Evolutionary conservation across 92 coral and sea anemone species (phyloP), one percentile per base, ranked within the genome.

Genomic region (Hydrozoanthus gracilis): DNA sequence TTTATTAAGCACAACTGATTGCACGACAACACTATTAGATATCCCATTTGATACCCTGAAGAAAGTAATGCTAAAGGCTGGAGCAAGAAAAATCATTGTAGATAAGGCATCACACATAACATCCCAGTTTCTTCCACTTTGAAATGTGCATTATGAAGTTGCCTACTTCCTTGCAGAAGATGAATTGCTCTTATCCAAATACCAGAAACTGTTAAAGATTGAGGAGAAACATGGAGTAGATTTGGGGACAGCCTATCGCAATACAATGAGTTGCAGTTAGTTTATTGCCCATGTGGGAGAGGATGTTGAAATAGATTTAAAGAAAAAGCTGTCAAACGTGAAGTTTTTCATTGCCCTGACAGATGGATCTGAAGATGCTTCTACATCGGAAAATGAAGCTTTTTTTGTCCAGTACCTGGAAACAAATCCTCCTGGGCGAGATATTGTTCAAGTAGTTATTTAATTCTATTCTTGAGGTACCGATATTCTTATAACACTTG

Each of bases 121-220:
- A 13, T 2, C 16, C 16, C 4, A 61, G 16, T 6, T 61, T 9
- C 16, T 61, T 13, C 67, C 14, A 9, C 16, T 61, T 61, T 13
- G 2, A 13, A 61, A 9, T n/a, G n/a, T n/a, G n/a, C n/a, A n/a
- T n/a, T n/a, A n/a, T 78, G 94, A 92, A 69, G 87, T 84, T 44
- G 95, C 95, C 12, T 86, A 92, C 80, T 92, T 88, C 87, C 83
- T 89, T 16, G 95, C 95, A 12, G 87, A 92, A 78, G 91, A 89
- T 54, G 92, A 92, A 83, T 39, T 92, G 51, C 91, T 87, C 5
- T 52, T 92, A 10, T 50, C 27, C 44, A 66, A 66, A 82, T 65
- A 44, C 75, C 86, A 60, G 13, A 51, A 85, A 72, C 18, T 72
- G 18, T 72, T 72, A 45, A 66, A 66, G 71, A 44, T 66, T 44